Percentiles rank a stretch among this genome's conserved stretches.
Evolutionary conservation across 2,888 invertebrate genomes (phyloP).

Genomic region (Oxyteleia sp.): DNA sequence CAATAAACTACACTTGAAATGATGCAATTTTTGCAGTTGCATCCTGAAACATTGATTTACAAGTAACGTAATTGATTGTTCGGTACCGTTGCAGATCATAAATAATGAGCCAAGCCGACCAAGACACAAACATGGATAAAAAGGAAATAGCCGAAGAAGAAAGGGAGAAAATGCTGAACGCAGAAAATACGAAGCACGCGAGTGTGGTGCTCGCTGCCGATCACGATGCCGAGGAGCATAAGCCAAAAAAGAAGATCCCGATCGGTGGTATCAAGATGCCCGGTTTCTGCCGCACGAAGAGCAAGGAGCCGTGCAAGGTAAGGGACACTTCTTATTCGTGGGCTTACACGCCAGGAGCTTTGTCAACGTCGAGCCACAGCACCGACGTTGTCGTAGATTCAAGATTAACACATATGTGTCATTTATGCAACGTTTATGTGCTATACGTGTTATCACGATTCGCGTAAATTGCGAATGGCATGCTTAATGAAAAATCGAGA

Average conservation of each 20-base stretch:
- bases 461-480: too few relatives aligned
- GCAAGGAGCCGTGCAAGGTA: conserved; percentile 92
- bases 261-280: conserved; percentile 96
- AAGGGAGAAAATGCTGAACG: conserved; percentile 90
- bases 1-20: too few relatives aligned
- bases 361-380: conserved; percentile 39
- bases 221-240: conserved; percentile 88
- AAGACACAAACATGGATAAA: conserved; percentile 85
- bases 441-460: not conserved
- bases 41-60: conserved; percentile 39
- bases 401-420: conserved; percentile 13
- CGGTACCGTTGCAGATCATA: conserved; percentile 40
- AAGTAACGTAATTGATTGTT: conserved; percentile 22
- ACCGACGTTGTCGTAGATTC: conserved; percentile 31
- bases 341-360: conserved; percentile 40
- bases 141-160: conserved; percentile 87
- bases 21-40: too few relatives aligned
- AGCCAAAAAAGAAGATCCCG: conserved; percentile 92
- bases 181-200: conserved; percentile 89
- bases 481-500: not conserved
- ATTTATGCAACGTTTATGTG: conserved; percentile 1
- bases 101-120: conserved; percentile 80
- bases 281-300: conserved; percentile 93
- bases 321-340: conserved; percentile 43
- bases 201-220: conserved; percentile 87